phyloP scores from a whole-genome alignment of 1,140 invertebrate species.

The Anastrepha obliqua region DNA sequence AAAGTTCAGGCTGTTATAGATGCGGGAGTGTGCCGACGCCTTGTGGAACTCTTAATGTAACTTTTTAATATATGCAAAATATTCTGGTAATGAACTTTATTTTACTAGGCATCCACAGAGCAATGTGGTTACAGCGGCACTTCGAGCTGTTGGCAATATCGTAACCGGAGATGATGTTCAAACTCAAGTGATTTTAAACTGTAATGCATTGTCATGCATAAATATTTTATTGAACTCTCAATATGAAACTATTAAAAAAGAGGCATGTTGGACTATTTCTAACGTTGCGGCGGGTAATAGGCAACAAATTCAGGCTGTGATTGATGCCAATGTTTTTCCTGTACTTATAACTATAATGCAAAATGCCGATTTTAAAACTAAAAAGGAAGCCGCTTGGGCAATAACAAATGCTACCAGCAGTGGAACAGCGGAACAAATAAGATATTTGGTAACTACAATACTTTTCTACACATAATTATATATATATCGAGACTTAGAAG shows the following conservation, averaged over 20 bases:
- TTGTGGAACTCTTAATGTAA: conserved; percentile 95
- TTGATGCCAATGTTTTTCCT: conserved; percentile 96
- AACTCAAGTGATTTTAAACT: conserved; percentile 96
- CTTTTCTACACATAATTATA: not conserved
- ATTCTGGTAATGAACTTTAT: conserved; percentile 56
- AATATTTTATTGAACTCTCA: conserved; percentile 85
- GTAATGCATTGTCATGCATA: conserved; percentile 90
- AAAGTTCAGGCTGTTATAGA: conserved; percentile 99
- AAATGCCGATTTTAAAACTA: conserved; percentile 96
- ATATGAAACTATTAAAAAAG: conserved; percentile 94
- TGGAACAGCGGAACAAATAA: conserved; percentile 94
- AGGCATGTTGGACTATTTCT: conserved; percentile 98
- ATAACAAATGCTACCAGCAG: conserved; percentile 98
- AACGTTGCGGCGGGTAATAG: conserved; percentile 98
- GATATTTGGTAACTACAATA: conserved; percentile 75
- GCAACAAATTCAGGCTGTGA: conserved; percentile 94
- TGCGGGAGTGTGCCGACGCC: conserved; percentile 93
- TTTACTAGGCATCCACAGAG: conserved; percentile 86
- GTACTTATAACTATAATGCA: conserved; percentile 92
- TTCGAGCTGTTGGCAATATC: conserved; percentile 97
- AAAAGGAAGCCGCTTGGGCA: conserved; percentile 98
- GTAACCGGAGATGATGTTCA: conserved; percentile 98
- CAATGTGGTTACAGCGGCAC: conserved; percentile 95
- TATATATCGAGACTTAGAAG: not conserved
- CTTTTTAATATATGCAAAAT: conserved; percentile 62